Base-by-base conservation (phyloP, 2,797 vertebrate species). In the Myripristis jacobus region DNA sequence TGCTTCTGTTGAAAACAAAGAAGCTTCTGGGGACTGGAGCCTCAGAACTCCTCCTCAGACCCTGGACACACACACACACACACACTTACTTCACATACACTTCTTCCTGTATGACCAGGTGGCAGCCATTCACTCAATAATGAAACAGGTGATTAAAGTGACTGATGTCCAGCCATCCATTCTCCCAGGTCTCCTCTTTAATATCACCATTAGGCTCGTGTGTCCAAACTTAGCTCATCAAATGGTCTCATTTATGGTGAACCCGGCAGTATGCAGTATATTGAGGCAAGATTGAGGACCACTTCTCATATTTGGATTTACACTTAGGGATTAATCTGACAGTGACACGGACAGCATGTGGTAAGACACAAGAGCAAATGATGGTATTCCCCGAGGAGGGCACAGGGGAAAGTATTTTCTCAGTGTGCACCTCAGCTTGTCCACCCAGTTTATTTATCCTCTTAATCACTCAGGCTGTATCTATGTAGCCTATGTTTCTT, bases 61-160 rank as follows among this genome's bases (percentile, higher is more conserved):
- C 55, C 41, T 12, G 15, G 62, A 75, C 83, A n/a, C n/a, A n/a
- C n/a, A n/a, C n/a, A n/a, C n/a, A 72, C 88, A 82, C 81, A 89
- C 88, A 91, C 90, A 92, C 86, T 83, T 16, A 6, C 79, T 85
- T 89, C 36, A 59, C 56, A 22, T 15, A 67, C 27, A 12, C 19
- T 11, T 59, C 21, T 31, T 41, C 92, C 89, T 90, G 89, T 91
- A 61, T 73, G 84, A 89, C 88, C 85, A 91, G 89, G 85, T 91
- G 90, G 85, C 89, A 87, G 73, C 81, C 67, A 57, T 90, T 84
- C 86, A 79, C 86, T 91, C 85, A 93, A 92, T 92, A 92, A 93
- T 92, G 87, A 91, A 92, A 88, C 78, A 86, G 89, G 90, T 91
- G 89, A 92, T 92, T 92, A 92, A 93, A 91, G 85, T 92, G 92